phyloP scores from a whole-genome alignment of 2,888 invertebrate genomes.

The Tipula vernalis region DNA sequence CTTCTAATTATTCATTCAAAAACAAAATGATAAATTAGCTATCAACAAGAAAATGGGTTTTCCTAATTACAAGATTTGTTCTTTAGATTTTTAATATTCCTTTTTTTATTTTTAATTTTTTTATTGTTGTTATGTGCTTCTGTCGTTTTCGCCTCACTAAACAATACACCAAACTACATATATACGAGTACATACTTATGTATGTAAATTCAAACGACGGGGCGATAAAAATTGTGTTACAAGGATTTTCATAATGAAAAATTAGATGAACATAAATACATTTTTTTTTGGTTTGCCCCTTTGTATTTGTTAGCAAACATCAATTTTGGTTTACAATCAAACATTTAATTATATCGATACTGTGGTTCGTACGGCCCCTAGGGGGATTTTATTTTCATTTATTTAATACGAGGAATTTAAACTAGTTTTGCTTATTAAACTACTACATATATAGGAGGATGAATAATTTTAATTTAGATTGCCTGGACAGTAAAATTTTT shows the following conservation, averaged over 20 bases:
- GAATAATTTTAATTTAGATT: too few relatives aligned
- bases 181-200: too few relatives aligned
- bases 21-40: not conserved
- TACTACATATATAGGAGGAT: too few relatives aligned
- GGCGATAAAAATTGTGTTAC: not conserved
- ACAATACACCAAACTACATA: not conserved
- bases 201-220: not conserved
- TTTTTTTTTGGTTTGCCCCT: not conserved
- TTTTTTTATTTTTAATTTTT: not conserved
- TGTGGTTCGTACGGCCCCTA: not conserved
- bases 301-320: not conserved
- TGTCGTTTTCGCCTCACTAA: not conserved
- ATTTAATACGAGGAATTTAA: too few relatives aligned
- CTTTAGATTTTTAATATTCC: not conserved
- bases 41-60: conserved; percentile 4
- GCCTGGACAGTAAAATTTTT: too few relatives aligned
- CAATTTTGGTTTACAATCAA: not conserved
- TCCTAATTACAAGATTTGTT: conserved; percentile 4
- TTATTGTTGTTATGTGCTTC: not conserved
- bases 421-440: too few relatives aligned
- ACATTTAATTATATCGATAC: not conserved
- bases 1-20: not conserved
- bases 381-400: too few relatives aligned
- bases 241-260: not conserved
- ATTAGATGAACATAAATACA: not conserved